Conservation (phyloP, 2,113 vertebrate genomes). For the Brienomyrus longianalis region DNA sequence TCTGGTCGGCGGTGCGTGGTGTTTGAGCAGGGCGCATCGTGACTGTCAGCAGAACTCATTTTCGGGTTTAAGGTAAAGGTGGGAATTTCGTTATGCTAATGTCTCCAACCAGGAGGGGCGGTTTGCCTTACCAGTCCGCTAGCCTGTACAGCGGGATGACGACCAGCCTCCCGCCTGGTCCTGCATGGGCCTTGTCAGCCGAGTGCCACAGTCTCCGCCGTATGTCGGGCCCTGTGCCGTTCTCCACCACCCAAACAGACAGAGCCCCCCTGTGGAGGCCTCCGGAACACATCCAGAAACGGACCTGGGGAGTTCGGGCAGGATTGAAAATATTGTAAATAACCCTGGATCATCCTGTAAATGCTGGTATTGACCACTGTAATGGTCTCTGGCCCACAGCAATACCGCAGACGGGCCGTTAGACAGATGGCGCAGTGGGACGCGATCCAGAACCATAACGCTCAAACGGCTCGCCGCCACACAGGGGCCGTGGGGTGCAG, state of each 20-base stretch:
- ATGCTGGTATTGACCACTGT: not conserved
- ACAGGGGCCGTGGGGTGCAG: not conserved
- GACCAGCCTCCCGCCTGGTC: conserved; percentile 74
- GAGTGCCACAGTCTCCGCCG: conserved; percentile 71
- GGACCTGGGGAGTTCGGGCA: conserved; percentile 59
- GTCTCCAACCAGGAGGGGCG: too few relatives aligned
- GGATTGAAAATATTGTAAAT: not conserved
- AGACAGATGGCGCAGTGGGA: not conserved
- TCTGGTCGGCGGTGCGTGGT: not conserved
- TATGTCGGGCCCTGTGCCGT: conserved; percentile 77
- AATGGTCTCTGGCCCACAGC: not conserved
- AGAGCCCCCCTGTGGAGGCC: conserved; percentile 69
- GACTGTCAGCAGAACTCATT: not conserved
- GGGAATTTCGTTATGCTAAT: not conserved
- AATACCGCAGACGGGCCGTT: not conserved
- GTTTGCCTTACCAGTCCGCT: conserved; percentile 72
- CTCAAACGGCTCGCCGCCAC: not conserved
- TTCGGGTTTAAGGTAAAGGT: not conserved
- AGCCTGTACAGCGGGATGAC: conserved; percentile 72
- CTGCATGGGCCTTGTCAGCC: conserved; percentile 51
- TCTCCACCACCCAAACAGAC: conserved; percentile 77
- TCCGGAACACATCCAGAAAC: conserved; percentile 75
- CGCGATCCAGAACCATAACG: not conserved
- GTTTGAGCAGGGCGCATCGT: not conserved
- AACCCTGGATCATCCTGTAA: not conserved